Conservation (phyloP, 2,888 invertebrate genomes). For the Antheraea yamamai region DNA sequence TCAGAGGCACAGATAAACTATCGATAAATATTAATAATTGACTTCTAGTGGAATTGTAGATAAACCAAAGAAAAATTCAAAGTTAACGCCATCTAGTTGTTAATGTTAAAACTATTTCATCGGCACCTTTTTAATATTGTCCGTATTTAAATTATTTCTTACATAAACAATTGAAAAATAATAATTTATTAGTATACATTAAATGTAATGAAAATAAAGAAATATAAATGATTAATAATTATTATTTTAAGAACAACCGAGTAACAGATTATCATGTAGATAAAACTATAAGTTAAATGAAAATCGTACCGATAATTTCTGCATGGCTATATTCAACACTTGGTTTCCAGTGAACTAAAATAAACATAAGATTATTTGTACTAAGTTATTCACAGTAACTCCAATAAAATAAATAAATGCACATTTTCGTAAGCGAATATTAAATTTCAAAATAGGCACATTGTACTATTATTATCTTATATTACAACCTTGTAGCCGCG, state of each 20-base stretch:
- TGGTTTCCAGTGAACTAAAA: slow-evolving; percentile 17
- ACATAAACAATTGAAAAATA: background rate
- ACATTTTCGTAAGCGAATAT: too few relatives aligned
- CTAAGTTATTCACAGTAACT: background rate
- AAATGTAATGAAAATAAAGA: background rate
- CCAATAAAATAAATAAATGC: background rate
- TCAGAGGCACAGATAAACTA: too few relatives aligned
- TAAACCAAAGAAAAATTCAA: background rate
- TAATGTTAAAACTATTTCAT: background rate
- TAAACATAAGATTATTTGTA: background rate
- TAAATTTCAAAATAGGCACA: too few relatives aligned
- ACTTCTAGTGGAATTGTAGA: background rate
- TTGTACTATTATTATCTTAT: too few relatives aligned
- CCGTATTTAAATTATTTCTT: background rate
- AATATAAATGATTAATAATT: background rate
- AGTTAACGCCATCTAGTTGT: background rate
- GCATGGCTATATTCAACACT: slow-evolving; percentile 15
- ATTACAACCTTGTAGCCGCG: too few relatives aligned
- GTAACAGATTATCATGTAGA: background rate
- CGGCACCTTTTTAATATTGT: background rate
- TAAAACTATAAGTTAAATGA: background rate
- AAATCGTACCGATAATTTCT: slow-evolving; percentile 16
- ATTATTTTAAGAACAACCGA: background rate
- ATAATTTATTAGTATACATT: too few relatives aligned
- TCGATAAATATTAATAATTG: background rate